These are phyloP conservation scores for Adoxophyes honmai DNA, from an alignment of 1,140 invertebrate genomes.

Conservation along the genomic window DNA sequence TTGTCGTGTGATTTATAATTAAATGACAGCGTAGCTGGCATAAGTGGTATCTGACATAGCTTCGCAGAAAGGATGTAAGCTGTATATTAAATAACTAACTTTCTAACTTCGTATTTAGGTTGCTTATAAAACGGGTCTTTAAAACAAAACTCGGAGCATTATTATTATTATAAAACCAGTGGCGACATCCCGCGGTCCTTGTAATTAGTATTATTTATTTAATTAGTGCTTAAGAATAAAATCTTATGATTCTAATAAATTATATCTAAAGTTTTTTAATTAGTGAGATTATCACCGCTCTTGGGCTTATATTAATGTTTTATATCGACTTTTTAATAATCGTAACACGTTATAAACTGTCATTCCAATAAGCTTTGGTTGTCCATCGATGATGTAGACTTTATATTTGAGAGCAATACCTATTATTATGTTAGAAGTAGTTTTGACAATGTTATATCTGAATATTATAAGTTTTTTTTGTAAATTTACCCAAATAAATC, in stretches of 20 bases:
- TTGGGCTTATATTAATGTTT: conserved; percentile 34
- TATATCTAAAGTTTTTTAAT: conserved; percentile 23
- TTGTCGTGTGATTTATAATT: too few relatives aligned
- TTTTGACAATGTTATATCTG: conserved; percentile 11
- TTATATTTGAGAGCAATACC: conserved; percentile 16
- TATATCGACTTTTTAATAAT: conserved; percentile 27
- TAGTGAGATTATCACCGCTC: conserved; percentile 47
- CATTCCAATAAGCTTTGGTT: conserved; percentile 57
- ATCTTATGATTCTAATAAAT: conserved; percentile 48
- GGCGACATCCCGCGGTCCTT: conserved; percentile 35
- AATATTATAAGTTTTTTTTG: not conserved
- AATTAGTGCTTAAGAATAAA: conserved; percentile 60
- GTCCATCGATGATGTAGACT: conserved; percentile 20
- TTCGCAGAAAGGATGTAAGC: too few relatives aligned
- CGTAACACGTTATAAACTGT: conserved; percentile 31
- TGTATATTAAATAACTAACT: too few relatives aligned
- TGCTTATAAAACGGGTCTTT: too few relatives aligned
- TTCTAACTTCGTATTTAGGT: too few relatives aligned
- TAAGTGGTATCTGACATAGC: too few relatives aligned
- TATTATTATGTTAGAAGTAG: conserved; percentile 15
- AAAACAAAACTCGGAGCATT: too few relatives aligned
- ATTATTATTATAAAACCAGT: too few relatives aligned
- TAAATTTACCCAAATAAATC: conserved; percentile 19
- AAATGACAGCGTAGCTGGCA: too few relatives aligned
- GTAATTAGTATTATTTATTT: conserved; percentile 76